Base-by-base conservation (phyloP, 2,888 invertebrate species). In the Drosophila anceps region DNA sequence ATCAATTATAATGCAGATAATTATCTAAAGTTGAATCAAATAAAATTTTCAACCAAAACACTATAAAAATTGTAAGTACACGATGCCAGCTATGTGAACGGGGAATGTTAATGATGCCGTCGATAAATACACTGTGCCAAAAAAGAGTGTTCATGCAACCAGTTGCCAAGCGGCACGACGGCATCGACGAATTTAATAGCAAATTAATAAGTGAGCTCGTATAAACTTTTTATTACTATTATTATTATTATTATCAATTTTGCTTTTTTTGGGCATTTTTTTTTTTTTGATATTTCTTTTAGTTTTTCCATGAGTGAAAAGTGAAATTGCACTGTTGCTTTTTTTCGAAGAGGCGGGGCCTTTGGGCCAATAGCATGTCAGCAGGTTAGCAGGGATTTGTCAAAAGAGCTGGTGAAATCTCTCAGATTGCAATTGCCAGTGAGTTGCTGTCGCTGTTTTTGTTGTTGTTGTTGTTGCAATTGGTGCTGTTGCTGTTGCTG, bases 381-480 rank as follows among this genome's bases (percentile, higher is more conserved):
- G 81, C 84, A 67, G 88, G 84, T 85, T 88, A 84, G 85, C 88
- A 84, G 84, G 88, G 85, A 84, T 84, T 85, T 88, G 88, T 80
- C 81, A 82, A 82, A 79, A 76, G 39, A 63, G 70, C 65, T 68
- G 77, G 88, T 73, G 83, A 84, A 84, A 84, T 84, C 79, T 82
- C 44, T 44, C 59, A 63, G 59, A 64, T 57, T 48, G 57, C 73
- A 39, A 35, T 58, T 57, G 54, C 55, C 37, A 24, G 46, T 29
- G 53, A 35, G 46, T 43, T 53, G 46, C 24, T 48, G 58, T 50
- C 43, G 57, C 15, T 43, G 63, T 18, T 35, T 43, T n/a, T n/a
- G n/a, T 37, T 39, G 50, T 48, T 39, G 55, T 35, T 58, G 37
- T 27, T 20, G 57, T 29, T 39, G 50, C 37, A 29, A 50, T 31